Conservation (phyloP, 2,888 invertebrate genomes). For the Papilio protenor region DNA sequence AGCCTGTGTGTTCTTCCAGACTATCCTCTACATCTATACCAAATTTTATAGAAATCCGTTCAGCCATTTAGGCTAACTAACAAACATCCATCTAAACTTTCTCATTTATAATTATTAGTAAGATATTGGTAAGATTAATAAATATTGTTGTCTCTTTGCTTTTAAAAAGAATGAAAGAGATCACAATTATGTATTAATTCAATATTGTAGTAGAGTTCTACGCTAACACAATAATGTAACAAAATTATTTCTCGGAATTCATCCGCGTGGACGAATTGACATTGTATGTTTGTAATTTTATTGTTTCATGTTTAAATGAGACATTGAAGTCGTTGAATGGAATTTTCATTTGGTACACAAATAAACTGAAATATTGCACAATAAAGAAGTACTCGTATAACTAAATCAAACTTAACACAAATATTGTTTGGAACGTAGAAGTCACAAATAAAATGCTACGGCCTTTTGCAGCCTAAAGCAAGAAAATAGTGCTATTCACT, state of each 20-base stretch:
- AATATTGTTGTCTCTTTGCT: background rate
- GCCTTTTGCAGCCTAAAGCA: too few species aligned
- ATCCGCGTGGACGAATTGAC: background rate
- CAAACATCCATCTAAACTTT: too few species aligned
- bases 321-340: background rate
- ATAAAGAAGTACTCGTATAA: background rate
- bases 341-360: background rate
- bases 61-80: too few species aligned
- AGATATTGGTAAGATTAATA: too few species aligned
- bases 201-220: background rate
- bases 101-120: too few species aligned
- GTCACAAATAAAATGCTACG: background rate
- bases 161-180: background rate
- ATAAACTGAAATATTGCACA: background rate
- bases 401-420: background rate
- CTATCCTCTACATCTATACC: too few species aligned
- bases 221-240: constrained; percentile 2
- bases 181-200: background rate
- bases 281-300: constrained; percentile 18
- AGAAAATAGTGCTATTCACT: too few species aligned
- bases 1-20: too few species aligned
- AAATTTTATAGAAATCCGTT: too few species aligned
- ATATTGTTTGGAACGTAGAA: background rate
- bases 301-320: constrained; percentile 20
- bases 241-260: constrained; percentile 22